Percentiles rank a stretch among this genome's conserved stretches.
Conservation (phyloP, 37 sponge, comb jelly and placozoan species). For the Axinella damicornis region DNA sequence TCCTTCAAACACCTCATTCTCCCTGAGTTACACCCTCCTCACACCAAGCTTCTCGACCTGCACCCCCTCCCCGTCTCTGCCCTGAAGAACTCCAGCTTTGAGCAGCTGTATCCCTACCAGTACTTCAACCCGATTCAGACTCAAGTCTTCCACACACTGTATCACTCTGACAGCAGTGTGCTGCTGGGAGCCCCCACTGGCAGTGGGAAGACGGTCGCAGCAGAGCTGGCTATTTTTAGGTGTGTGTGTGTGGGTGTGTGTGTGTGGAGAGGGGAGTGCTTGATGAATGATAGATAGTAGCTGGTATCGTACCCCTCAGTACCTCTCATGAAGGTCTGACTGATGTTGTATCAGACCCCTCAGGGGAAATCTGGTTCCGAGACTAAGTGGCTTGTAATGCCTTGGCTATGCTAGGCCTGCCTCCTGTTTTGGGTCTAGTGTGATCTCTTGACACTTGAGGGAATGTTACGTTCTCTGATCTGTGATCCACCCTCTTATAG, state of each 20-base stretch:
- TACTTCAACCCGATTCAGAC: conserved; percentile 99
- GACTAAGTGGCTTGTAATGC: no score
- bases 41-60: conserved; percentile 96
- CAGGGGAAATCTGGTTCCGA: no score
- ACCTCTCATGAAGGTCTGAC: no score
- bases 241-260: no score
- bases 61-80: conserved; percentile 91
- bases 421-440: neutral
- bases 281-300: no score
- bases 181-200: conserved; percentile 98
- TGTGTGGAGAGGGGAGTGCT: neutral
- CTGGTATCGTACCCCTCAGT: no score
- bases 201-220: conserved; percentile 99
- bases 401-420: no score
- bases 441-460: neutral
- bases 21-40: conserved; percentile 94
- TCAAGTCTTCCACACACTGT: conserved; percentile 97
- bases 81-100: conserved; percentile 73
- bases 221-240: conserved; percentile 97
- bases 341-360: no score
- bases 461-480: neutral
- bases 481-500: conserved; percentile 38
- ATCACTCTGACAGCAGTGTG: conserved; percentile 92
- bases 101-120: conserved; percentile 74
- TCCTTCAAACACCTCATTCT: conserved; percentile 95